These are phyloP conservation scores for Urechis unicinctus DNA, from an alignment of 2,888 invertebrate genomes.

Conservation along the genomic window DNA sequence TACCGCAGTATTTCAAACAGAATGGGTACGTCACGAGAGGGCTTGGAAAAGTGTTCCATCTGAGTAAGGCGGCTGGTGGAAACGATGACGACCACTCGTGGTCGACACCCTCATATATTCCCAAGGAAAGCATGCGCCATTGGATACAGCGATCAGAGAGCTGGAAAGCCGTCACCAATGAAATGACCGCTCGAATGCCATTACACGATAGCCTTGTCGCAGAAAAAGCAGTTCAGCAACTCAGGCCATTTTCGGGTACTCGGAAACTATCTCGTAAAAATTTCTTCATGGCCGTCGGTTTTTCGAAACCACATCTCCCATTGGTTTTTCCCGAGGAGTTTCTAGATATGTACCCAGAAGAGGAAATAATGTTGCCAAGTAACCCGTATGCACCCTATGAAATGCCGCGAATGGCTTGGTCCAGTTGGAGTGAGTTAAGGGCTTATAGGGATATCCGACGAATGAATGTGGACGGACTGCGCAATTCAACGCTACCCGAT, in stretches of 20 bases:
- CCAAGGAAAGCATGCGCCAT: slow-evolving; percentile 15
- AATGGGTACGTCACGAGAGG: slow-evolving; percentile 20
- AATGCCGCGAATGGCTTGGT: too few relatives aligned
- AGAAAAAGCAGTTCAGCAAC: neutral
- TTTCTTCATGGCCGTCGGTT: slow-evolving; percentile 2
- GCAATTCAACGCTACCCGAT: too few relatives aligned
- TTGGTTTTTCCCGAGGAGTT: too few relatives aligned
- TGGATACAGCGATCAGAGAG: slow-evolving; percentile 14
- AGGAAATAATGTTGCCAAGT: too few relatives aligned
- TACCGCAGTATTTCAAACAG: slow-evolving; percentile 23
- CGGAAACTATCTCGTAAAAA: neutral
- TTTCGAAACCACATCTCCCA: slow-evolving; percentile 1
- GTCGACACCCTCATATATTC: slow-evolving; percentile 19
- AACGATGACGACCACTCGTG: slow-evolving; percentile 23
- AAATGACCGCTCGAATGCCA: neutral
- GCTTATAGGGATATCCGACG: too few relatives aligned
- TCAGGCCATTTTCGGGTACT: slow-evolving; percentile 7
- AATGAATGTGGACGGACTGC: too few relatives aligned
- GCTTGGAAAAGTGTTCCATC: slow-evolving; percentile 25
- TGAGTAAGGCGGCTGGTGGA: too few relatives aligned
- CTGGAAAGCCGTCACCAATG: neutral
- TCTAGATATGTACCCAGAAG: too few relatives aligned
- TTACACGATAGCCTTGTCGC: neutral
- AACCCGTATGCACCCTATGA: too few relatives aligned
- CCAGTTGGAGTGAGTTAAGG: too few relatives aligned